These are phyloP conservation scores for Pongo abelii DNA, from an alignment of 2,113 vertebrate species.

Conservation along the genomic window DNA sequence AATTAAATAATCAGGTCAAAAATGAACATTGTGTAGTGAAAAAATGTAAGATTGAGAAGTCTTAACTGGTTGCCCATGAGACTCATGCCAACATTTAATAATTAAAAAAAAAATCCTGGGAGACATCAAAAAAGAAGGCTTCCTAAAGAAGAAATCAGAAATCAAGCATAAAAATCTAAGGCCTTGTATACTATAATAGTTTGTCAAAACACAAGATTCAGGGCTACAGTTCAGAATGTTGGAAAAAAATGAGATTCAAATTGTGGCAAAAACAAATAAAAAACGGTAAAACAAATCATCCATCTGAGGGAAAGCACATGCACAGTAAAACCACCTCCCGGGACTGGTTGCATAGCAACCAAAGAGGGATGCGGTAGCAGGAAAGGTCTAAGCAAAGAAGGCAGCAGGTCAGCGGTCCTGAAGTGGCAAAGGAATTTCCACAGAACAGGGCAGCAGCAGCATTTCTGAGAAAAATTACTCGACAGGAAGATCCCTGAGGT, in stretches of 20 bases:
- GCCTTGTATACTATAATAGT: background rate
- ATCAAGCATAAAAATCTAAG: background rate
- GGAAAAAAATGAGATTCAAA: slow-evolving; percentile 35
- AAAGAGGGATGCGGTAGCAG: background rate
- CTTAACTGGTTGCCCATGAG: background rate
- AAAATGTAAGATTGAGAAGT: background rate
- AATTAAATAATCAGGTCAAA: background rate
- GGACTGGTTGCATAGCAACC: slow-evolving; percentile 76
- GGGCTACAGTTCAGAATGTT: background rate
- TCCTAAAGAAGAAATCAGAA: background rate
- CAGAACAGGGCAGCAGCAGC: background rate
- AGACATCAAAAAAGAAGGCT: background rate
- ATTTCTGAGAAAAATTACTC: background rate
- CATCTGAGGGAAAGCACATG: slow-evolving; percentile 42
- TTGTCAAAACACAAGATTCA: background rate
- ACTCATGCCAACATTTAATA: background rate
- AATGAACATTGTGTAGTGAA: background rate
- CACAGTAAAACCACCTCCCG: slow-evolving; percentile 14
- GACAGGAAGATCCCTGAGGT: background rate
- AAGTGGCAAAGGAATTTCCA: background rate
- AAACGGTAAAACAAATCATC: slow-evolving; percentile 29
- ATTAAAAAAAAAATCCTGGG: background rate
- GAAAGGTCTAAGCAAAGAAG: background rate
- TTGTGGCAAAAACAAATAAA: slow-evolving; percentile 26
- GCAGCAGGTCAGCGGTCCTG: slow-evolving; percentile 2